Conservation (phyloP, 2,888 invertebrate genomes). For the Tortrix viridana region DNA sequence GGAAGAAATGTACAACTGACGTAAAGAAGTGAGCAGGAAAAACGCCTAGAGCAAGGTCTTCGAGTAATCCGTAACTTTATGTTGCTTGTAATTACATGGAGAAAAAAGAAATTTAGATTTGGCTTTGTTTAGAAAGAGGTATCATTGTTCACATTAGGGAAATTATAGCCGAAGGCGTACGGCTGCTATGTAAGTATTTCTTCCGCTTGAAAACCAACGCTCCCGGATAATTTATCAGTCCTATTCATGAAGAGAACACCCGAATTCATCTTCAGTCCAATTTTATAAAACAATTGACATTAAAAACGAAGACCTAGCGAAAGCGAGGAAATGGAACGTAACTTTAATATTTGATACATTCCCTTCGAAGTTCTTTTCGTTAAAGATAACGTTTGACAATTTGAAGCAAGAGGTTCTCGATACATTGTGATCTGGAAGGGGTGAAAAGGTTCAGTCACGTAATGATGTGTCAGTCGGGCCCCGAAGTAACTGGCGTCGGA, state of each 20-base stretch:
- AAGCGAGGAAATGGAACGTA: not conserved
- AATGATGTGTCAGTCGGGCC: conserved; percentile 71
- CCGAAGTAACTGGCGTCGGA: conserved; percentile 55
- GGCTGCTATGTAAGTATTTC: not conserved
- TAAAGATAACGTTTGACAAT: conserved; percentile 29
- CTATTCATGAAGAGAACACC: not conserved
- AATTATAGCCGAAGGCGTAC: conserved; percentile 1
- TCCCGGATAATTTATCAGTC: not conserved
- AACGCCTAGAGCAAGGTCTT: conserved; percentile 66
- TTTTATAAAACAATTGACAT: not conserved
- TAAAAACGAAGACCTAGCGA: too few species aligned
- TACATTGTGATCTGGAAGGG: conserved; percentile 60
- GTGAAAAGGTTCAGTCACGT: conserved; percentile 71
- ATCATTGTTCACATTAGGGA: conserved; percentile 10
- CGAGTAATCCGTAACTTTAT: conserved; percentile 56
- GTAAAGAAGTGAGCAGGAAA: conserved; percentile 56
- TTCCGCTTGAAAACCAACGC: not conserved
- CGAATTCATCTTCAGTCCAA: not conserved
- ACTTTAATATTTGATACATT: not conserved
- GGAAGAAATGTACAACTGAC: conserved; percentile 48
- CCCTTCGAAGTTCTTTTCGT: conserved; percentile 4
- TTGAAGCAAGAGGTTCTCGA: conserved; percentile 39
- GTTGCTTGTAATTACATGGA: conserved; percentile 51
- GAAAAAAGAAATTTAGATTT: conserved; percentile 47
- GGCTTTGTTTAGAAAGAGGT: conserved; percentile 46